Conservation (phyloP, 2,797 vertebrate genomes). For the Emys orbicularis region DNA sequence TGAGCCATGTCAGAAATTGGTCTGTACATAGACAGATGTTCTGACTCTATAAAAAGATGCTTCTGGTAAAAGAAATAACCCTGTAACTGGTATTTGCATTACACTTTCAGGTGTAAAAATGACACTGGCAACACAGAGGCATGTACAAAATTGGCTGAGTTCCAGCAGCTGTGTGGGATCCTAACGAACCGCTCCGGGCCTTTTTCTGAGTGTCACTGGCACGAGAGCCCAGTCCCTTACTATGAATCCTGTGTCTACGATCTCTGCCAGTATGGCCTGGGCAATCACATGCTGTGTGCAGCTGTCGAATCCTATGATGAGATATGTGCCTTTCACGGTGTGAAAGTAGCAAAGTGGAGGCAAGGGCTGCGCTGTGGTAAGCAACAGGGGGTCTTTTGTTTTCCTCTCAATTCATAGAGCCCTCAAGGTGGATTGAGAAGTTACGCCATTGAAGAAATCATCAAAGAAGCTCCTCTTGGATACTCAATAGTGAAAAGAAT, state of each 20-base stretch:
- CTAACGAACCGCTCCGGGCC: constrained; percentile 76
- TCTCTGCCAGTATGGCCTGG: constrained; percentile 77
- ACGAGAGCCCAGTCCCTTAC: constrained; percentile 70
- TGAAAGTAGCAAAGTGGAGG: constrained; percentile 73
- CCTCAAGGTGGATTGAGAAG: background rate
- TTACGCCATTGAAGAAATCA: background rate
- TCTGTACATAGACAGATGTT: background rate
- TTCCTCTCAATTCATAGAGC: background rate
- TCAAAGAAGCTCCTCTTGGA: background rate
- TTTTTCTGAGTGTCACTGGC: constrained; percentile 75
- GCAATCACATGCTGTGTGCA: constrained; percentile 76
- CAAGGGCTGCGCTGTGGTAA: constrained; percentile 41
- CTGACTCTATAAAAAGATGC: background rate
- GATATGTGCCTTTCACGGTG: constrained; percentile 56
- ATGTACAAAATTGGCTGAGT: background rate
- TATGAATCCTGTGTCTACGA: constrained; percentile 78
- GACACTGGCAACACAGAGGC: accelerated
- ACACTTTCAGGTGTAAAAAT: background rate
- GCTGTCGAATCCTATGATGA: constrained; percentile 75
- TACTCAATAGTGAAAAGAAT: background rate
- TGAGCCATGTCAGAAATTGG: background rate
- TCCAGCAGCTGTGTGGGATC: constrained; percentile 72
- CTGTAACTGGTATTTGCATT: background rate
- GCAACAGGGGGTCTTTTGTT: background rate
- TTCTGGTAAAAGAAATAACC: background rate